phyloP scores from a whole-genome alignment of 23 tunicate genomes.

The Trididemnum miniatum region DNA sequence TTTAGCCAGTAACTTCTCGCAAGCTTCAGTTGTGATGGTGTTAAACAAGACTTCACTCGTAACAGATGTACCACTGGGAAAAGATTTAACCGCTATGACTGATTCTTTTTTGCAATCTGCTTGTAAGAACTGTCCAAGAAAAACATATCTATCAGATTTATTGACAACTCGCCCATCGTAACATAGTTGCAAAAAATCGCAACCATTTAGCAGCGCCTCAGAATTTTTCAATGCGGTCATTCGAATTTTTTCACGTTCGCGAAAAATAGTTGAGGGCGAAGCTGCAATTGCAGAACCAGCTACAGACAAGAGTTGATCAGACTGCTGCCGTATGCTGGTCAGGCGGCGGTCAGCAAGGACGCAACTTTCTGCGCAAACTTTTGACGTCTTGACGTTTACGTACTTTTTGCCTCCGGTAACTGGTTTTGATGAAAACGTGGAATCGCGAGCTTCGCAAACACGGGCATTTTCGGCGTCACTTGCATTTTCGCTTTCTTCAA shows the following conservation, averaged over 20 bases:
- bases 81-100: conserved; percentile 12
- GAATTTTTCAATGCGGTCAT: conserved; percentile 17
- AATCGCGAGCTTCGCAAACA: not conserved
- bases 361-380: not conserved
- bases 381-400: not conserved
- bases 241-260: not conserved
- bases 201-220: not conserved
- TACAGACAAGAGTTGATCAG: conserved; percentile 2
- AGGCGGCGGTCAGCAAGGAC: conserved; percentile 19
- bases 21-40: not conserved
- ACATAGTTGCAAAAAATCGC: conserved; percentile 10
- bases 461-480: not conserved
- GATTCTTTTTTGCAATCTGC: not conserved
- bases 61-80: conserved; percentile 2
- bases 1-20: not conserved
- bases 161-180: conserved; percentile 9
- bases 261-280: conserved; percentile 11
- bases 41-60: not conserved
- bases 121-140: conserved; percentile 1
- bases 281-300: conserved; percentile 7
- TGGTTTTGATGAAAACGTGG: not conserved
- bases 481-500: too few species aligned
- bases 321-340: conserved; percentile 22
- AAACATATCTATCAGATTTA: conserved; percentile 9
- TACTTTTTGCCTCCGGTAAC: not conserved